Evolutionary conservation across 1,140 invertebrate genomes (phyloP).

Genomic region (Calephelis virginiensis): DNA sequence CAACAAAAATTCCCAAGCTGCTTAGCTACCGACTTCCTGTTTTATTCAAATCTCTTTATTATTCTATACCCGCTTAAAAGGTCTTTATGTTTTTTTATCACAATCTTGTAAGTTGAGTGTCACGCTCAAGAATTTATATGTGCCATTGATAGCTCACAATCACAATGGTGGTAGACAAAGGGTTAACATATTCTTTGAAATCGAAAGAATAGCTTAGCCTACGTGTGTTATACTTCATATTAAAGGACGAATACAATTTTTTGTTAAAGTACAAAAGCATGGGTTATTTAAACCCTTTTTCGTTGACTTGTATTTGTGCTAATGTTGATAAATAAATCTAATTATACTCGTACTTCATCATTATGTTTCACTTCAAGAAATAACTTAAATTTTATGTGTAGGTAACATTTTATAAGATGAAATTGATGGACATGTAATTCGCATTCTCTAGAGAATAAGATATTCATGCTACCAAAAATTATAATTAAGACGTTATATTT

Average conservation of each 20-base stretch:
- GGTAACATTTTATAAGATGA: too few species aligned
- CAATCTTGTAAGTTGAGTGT: constrained; percentile 16
- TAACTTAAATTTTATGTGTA: background rate
- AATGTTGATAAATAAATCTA: too few species aligned
- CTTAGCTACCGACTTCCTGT: constrained; percentile 15
- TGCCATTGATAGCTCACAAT: constrained; percentile 6
- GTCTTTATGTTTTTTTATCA: constrained; percentile 14
- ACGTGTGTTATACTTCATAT: background rate
- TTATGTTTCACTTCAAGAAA: background rate
- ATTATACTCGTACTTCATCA: background rate
- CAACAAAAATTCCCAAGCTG: constrained; percentile 12
- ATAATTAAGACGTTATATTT: too few species aligned
- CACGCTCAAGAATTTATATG: constrained; percentile 11
- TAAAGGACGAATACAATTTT: background rate
- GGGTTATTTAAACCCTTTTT: too few species aligned
- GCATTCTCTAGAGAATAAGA: too few species aligned
- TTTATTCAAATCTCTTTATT: constrained; percentile 1
- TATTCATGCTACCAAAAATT: too few species aligned
- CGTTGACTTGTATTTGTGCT: too few species aligned
- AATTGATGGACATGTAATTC: too few species aligned
- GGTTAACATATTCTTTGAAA: constrained; percentile 6
- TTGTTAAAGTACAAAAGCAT: constrained; percentile 1
- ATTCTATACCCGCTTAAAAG: background rate
- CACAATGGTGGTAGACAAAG: constrained; percentile 1
- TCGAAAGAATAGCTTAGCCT: constrained; percentile 11